Evolutionary conservation across 1,140 invertebrate species (phyloP).

Genomic region (Drosophila ohnishii): DNA sequence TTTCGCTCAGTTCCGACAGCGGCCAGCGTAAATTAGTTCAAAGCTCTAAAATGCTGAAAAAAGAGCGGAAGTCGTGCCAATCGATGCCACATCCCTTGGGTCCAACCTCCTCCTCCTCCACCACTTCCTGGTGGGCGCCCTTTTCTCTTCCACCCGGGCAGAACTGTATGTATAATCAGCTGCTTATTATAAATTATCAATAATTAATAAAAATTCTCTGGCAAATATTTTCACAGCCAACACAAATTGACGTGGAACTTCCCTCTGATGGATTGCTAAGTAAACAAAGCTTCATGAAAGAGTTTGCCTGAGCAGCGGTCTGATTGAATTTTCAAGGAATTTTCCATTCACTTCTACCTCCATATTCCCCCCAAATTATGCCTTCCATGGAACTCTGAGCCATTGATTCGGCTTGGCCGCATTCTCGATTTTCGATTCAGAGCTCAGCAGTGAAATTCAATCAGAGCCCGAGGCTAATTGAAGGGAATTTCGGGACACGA

Average conservation of each 20-base stretch:
- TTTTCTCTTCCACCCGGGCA: conserved; percentile 10
- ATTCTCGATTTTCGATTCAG: conserved; percentile 9
- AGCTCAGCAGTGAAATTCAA: conserved; percentile 25
- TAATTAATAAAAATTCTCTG: conserved; percentile 67
- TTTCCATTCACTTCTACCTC: conserved; percentile 7
- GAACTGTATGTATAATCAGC: conserved; percentile 55
- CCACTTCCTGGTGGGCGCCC: neutral
- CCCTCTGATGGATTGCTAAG: conserved; percentile 24
- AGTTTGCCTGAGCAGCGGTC: conserved; percentile 18
- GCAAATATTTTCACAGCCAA: conserved; percentile 55
- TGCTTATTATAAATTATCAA: conserved; percentile 75
- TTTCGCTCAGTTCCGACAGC: conserved; percentile 71
- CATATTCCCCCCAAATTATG: conserved; percentile 14
- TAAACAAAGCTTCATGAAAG: conserved; percentile 33
- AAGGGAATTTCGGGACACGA: conserved; percentile 11
- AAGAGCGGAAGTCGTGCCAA: conserved; percentile 45
- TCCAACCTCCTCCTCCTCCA: neutral
- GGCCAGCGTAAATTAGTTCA: conserved; percentile 73
- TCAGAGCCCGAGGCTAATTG: conserved; percentile 52
- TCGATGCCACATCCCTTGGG: conserved; percentile 40
- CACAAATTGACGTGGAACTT: conserved; percentile 19
- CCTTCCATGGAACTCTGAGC: neutral
- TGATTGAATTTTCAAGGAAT: conserved; percentile 35
- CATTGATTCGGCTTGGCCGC: conserved; percentile 19
- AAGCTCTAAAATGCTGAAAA: conserved; percentile 62